Evolutionary conservation across 1,140 invertebrate species (phyloP), one percentile per base, ranked within the genome.

Genomic region (Sminthurinus signatus): DNA sequence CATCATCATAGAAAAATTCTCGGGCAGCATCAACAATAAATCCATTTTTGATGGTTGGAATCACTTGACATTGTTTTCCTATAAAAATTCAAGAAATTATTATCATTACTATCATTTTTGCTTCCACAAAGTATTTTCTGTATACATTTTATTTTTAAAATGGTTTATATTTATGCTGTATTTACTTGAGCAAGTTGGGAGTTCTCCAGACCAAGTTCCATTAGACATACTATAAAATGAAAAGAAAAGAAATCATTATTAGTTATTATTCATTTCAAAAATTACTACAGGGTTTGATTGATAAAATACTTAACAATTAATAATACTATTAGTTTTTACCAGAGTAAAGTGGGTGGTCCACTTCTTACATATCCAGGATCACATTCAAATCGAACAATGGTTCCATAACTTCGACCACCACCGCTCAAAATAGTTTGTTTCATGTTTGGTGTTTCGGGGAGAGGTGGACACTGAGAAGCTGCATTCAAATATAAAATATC

Each of bases 371-470:
- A 98, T 0, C 96, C 96, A 10, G 91, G 85, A 72, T 94, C 89
- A 75, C 96, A 98, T 76, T 94, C 88, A 76, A 93, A 97, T 59
- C 92, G 80, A 5, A 96, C 88, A 73, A 98, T 94, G 0, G 93
- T 96, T 62, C 94, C 94, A 73, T 96, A 97, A 75, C 90, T 94
- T 66, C 91, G 82, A 39, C 93, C 93, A 25, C 91, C 88, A 8
- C 94, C 94, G 73, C 94, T 95, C n/a, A 96, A 78, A 39, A 95
- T 83, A 0, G 86, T 89, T 23, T 91, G 83, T 72, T 93, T 91
- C 15, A 91, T 89, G 75, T 94, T 89, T 0, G 88, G 82, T 39
- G 92, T 90, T 74, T 95, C 91, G 8, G 86, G 83, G 25, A 98
- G 77, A 2, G 91, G 84, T n/a, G 89, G 84, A 77, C 94, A 98